Percentiles rank a stretch among this genome's conserved stretches.
Evolutionary conservation across 1,140 invertebrate species (phyloP).

Genomic region (Tetramorium simillimum): DNA sequence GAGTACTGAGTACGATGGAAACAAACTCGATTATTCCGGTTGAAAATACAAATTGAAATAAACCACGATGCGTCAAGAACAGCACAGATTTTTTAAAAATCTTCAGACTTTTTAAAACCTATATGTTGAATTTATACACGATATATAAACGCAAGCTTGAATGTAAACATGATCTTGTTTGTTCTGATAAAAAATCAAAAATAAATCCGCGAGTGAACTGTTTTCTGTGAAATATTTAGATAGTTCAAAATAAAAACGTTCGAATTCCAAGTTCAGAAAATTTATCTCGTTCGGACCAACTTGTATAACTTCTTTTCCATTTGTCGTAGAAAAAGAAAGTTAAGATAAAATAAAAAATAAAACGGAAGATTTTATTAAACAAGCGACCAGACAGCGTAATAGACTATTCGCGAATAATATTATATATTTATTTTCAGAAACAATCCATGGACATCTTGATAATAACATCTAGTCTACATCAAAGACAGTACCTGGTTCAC

Average conservation of each 20-base stretch:
- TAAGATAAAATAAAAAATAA: not conserved
- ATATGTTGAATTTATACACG: not conserved
- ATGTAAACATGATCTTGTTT: not conserved
- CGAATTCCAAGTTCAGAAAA: not conserved
- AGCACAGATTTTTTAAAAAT: not conserved
- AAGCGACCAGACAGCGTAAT: not conserved
- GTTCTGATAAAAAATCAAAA: not conserved
- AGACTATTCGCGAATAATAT: not conserved
- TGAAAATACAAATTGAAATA: not conserved
- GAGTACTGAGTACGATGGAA: not conserved
- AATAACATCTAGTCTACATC: not conserved
- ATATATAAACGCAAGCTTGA: not conserved
- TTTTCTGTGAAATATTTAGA: not conserved
- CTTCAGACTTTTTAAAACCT: not conserved
- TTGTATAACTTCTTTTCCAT: not conserved
- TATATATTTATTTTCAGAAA: constrained; percentile 1
- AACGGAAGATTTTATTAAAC: constrained; percentile 51
- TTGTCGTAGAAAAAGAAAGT: not conserved
- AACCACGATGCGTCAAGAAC: not conserved
- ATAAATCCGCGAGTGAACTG: not conserved
- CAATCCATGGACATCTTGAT: not conserved
- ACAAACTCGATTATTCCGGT: not conserved
- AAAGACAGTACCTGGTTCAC: constrained; percentile 82
- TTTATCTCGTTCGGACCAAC: not conserved
- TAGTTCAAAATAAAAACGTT: not conserved